Percentiles rank a stretch among this genome's conserved stretches.
Evolutionary conservation across 2,888 invertebrate species (phyloP).

Genomic region (Calameuta idolon): DNA sequence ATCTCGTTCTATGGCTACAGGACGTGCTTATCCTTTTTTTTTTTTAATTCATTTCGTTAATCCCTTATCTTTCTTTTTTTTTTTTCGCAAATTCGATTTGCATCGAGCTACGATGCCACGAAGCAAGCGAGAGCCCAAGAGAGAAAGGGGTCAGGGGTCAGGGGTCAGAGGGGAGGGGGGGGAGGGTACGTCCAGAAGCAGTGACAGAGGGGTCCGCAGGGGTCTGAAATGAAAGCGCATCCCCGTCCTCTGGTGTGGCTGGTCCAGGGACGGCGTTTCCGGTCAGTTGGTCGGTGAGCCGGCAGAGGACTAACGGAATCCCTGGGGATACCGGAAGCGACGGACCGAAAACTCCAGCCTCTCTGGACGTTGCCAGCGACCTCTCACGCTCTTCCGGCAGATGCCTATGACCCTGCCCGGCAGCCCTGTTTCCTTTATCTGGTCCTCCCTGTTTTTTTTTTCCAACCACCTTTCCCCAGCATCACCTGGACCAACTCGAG

Average conservation of each 20-base stretch:
- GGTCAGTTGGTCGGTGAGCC: slow-evolving; percentile 55
- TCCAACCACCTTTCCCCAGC: slow-evolving; percentile 23
- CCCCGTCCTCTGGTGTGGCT: slow-evolving; percentile 18
- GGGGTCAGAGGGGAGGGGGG: slow-evolving; percentile 13
- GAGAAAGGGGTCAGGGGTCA: too few relatives aligned
- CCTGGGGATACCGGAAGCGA: slow-evolving; percentile 53
- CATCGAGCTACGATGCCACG: slow-evolving; percentile 15
- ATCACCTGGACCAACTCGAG: slow-evolving; percentile 27
- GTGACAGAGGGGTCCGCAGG: too few relatives aligned
- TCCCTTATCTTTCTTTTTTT: not conserved
- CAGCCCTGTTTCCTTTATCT: slow-evolving; percentile 1
- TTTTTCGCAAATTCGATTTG: slow-evolving; percentile 17
- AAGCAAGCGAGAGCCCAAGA: slow-evolving; percentile 19
- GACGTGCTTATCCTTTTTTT: too few relatives aligned
- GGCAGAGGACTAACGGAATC: slow-evolving; percentile 45
- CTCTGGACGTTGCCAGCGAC: slow-evolving; percentile 8
- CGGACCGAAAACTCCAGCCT: slow-evolving; percentile 48
- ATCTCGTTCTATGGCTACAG: slow-evolving; percentile 4
- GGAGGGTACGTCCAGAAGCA: slow-evolving; percentile 2
- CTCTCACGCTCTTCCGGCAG: slow-evolving; percentile 16
- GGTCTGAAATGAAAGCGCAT: slow-evolving; percentile 13
- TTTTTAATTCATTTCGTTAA: slow-evolving; percentile 20
- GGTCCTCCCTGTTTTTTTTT: slow-evolving; percentile 23
- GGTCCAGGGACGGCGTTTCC: slow-evolving; percentile 49
- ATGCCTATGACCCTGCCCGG: not conserved